A percentile compares a stretch with the other conserved stretches of the same genome.
These are phyloP conservation scores for Crepidodera aurea DNA, from an alignment of 2,888 invertebrate species.

Conservation along the genomic window DNA sequence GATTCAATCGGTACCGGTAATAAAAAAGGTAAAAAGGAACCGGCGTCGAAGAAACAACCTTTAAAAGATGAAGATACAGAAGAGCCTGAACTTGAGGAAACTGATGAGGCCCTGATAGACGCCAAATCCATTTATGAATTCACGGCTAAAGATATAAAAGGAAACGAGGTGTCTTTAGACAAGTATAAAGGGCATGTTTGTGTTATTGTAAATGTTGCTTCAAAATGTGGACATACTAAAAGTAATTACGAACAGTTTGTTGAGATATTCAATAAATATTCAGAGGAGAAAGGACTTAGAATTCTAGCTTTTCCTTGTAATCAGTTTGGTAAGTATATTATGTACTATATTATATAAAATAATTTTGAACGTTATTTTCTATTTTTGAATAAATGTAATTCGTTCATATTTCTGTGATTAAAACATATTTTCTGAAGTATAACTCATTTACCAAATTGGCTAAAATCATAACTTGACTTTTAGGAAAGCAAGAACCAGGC, in stretches of 20 bases:
- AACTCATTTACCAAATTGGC: no score
- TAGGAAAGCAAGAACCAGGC: conserved; percentile 71
- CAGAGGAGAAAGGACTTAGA: conserved; percentile 72
- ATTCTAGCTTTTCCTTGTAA: conserved; percentile 89
- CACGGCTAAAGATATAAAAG: conserved; percentile 80
- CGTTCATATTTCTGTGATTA: no score
- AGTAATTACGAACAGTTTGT: conserved; percentile 82
- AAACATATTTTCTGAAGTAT: no score
- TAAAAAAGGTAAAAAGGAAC: conserved; percentile 1
- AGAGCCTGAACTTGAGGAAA: conserved; percentile 58
- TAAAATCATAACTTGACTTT: no score
- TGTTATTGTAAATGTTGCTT: conserved; percentile 88
- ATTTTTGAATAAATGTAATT: no score
- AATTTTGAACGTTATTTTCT: no score
- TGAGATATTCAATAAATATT: conserved; percentile 76
- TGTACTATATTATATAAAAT: no score
- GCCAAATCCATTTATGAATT: conserved; percentile 83
- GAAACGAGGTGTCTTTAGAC: conserved; percentile 79
- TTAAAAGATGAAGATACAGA: not conserved
- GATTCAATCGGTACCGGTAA: not conserved
- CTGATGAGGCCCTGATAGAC: conserved; percentile 79
- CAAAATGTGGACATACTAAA: conserved; percentile 83
- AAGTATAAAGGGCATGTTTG: conserved; percentile 83
- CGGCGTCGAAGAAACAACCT: not conserved
- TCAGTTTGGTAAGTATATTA: conserved; percentile 72